Conservation (phyloP, 2,797 vertebrate species). For the Discoglossus pictus region DNA sequence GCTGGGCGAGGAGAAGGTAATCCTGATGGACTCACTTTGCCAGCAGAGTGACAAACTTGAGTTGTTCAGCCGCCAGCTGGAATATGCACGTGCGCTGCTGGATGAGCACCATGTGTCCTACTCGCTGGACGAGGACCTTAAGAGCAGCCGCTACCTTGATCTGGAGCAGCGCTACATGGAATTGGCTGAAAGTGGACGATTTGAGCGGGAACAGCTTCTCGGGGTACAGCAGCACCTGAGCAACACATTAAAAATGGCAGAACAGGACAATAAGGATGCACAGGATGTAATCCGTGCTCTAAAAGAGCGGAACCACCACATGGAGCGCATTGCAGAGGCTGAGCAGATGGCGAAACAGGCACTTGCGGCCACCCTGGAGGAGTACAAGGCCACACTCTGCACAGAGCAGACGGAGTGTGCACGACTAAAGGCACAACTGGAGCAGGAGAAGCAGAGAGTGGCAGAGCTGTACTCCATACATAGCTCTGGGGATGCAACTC, state of each 20-base stretch:
- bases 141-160: conserved; percentile 93
- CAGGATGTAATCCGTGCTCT: conserved; percentile 90
- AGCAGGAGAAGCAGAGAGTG: conserved; percentile 92
- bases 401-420: conserved; percentile 86
- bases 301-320: conserved; percentile 93
- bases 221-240: conserved; percentile 95
- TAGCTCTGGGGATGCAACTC: conserved; percentile 87
- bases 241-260: conserved; percentile 96
- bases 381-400: conserved; percentile 83
- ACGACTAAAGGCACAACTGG: conserved; percentile 85
- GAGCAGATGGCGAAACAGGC: conserved; percentile 83
- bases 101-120: conserved; percentile 90
- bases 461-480: conserved; percentile 91
- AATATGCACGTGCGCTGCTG: conserved; percentile 88
- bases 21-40: conserved; percentile 95
- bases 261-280: conserved; percentile 95
- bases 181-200: conserved; percentile 88
- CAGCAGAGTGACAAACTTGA: conserved; percentile 95
- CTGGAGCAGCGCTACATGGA: conserved; percentile 91
- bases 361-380: conserved; percentile 80
- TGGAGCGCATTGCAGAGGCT: conserved; percentile 89
- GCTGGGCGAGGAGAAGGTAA: conserved; percentile 91
- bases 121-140: conserved; percentile 88
- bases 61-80: conserved; percentile 87
- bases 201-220: conserved; percentile 92